phyloP scores from a whole-genome alignment of 2,113 vertebrate genomes.

The Rhinoderma darwinii region DNA sequence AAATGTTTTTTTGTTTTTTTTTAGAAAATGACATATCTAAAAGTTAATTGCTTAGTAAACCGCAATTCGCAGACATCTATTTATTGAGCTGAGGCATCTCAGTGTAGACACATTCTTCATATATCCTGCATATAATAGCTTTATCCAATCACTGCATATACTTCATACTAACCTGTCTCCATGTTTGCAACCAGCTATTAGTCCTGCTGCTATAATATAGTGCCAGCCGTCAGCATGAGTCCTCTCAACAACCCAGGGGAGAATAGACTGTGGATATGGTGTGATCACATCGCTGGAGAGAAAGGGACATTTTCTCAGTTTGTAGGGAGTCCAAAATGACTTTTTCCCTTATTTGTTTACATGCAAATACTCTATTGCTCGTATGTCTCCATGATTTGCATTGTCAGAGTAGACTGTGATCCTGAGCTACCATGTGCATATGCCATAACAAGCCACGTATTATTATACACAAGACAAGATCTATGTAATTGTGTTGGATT shows the following conservation, averaged over 20 bases:
- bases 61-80: background rate
- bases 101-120: background rate
- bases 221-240: background rate
- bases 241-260: conserved; percentile 11
- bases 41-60: background rate
- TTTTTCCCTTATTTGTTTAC: conserved; percentile 59
- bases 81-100: background rate
- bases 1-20: too few relatives aligned
- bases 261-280: conserved; percentile 33
- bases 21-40: background rate
- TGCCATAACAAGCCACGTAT: conserved; percentile 17
- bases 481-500: background rate
- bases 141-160: background rate
- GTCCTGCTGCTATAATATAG: background rate
- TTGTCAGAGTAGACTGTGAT: conserved; percentile 52
- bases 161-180: conserved; percentile 51
- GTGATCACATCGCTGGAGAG: conserved; percentile 52
- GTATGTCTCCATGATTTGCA: conserved; percentile 57
- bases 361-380: conserved; percentile 57
- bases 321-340: conserved; percentile 55
- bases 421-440: conserved; percentile 16
- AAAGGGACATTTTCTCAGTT: conserved; percentile 50
- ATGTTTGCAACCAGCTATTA: conserved; percentile 27
- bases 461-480: background rate
- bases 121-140: background rate